These are phyloP conservation scores for Chrysochloris asiatica DNA, from an alignment of 2,113 vertebrate genomes.

Conservation along the genomic window DNA sequence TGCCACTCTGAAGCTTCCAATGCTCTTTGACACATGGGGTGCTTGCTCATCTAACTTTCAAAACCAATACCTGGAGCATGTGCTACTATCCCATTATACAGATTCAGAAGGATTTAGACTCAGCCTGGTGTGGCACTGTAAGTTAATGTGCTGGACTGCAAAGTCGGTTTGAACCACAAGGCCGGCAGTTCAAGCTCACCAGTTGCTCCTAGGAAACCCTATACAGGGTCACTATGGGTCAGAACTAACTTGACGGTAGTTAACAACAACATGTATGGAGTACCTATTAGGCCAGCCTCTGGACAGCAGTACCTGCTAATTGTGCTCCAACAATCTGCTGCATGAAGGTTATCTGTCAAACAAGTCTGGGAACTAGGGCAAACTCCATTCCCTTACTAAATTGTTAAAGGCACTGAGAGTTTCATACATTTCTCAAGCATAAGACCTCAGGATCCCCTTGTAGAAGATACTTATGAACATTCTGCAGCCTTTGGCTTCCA, in stretches of 20 bases:
- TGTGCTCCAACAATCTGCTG: no score
- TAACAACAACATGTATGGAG: no score
- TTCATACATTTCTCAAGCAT: background rate
- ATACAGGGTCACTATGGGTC: no score
- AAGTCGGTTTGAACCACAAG: no score
- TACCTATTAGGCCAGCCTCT: no score
- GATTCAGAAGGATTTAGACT: background rate
- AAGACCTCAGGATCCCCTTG: background rate
- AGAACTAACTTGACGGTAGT: no score
- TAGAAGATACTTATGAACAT: background rate
- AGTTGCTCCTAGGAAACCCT: no score
- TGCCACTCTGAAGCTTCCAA: rapidly evolving
- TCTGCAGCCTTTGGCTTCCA: background rate
- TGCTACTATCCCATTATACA: background rate
- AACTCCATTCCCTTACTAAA: background rate
- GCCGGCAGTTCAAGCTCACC: no score
- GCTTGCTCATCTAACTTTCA: background rate
- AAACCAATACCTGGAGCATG: background rate
- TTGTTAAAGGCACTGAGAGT: background rate
- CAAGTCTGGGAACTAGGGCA: background rate
- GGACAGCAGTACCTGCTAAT: rapidly evolving
- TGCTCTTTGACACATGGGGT: rapidly evolving
- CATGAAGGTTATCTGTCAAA: background rate
- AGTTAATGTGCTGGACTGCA: no score
- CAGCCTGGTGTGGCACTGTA: no score